Evolutionary conservation across 2,888 invertebrate species (phyloP), one percentile per base, ranked within the genome.

Genomic region (Pollenia amentaria): DNA sequence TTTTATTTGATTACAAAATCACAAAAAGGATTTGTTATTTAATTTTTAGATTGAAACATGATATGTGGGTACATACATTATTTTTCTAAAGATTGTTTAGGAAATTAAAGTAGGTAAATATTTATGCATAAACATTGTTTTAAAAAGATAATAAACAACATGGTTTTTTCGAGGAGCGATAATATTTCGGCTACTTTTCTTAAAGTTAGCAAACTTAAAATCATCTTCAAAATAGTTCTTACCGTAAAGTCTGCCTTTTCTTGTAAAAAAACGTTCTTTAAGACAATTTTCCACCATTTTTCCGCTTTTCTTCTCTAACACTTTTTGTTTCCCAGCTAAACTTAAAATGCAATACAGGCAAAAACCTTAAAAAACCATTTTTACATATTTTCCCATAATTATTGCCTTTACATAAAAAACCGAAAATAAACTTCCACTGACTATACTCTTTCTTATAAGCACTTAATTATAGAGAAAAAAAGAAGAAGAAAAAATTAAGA

Each of bases 341-440:
- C 4, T 7, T 38, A 10, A 67, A 44, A 46, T 76, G 53, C 76
- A 51, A 21, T 18, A 18, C 51, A 6, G 18, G 18, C 16, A 75
- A 76, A 62, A 67, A 21, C 38, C 55, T 14, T 14, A 16, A 42
- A 12, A 51, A n/a, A 62, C 62, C 64, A 57, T 51, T 46, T n/a
- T 84, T 85, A 29, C 46, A 85, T 76, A 80, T 80, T 72, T 85
- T 85, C 80, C 64, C 85, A 85, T 85, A 85, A 85, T 85, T 80
- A 85, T 85, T 76, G 16, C 62, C 60, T 29, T 29, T 29, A 29
- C 29, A 29, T 29, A 6, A 4, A 29, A 6, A 55, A 53, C 69
- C 48, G 14, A 64, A 57, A 57, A 55, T 18, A 42, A 40, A 70
- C 42, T 62, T 65, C 48, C 51, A 67, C 48, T 42, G 38, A 69